These are phyloP conservation scores for Caerostris extrusa DNA, from an alignment of 1,140 invertebrate genomes.

Conservation along the genomic window DNA sequence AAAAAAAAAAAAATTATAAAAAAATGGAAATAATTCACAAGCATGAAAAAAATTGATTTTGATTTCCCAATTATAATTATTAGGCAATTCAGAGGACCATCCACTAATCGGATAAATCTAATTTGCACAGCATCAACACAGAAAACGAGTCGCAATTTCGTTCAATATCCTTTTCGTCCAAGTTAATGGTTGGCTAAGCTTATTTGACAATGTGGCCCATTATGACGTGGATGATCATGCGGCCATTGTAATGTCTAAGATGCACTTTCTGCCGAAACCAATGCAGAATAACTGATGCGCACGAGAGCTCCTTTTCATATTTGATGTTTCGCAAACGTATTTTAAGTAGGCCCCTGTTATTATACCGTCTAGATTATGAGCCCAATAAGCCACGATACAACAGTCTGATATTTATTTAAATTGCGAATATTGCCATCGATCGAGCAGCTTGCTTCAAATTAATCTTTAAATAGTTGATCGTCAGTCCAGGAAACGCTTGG, in stretches of 20 bases:
- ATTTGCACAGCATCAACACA: not conserved
- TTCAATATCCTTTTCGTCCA: not conserved
- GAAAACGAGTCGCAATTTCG: not conserved
- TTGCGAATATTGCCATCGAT: not conserved
- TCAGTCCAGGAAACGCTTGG: not conserved
- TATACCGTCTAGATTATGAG: not conserved
- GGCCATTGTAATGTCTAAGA: not conserved
- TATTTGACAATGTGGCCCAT: not conserved
- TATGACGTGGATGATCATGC: not conserved
- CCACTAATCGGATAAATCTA: not conserved
- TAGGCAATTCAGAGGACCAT: no score
- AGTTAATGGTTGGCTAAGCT: not conserved
- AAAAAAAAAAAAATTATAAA: no score
- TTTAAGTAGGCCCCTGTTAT: not conserved
- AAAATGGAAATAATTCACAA: no score
- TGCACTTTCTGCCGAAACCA: not conserved
- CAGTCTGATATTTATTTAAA: not conserved
- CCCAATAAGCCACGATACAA: not conserved
- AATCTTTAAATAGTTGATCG: not conserved
- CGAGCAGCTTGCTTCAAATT: not conserved
- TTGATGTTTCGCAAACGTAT: not conserved
- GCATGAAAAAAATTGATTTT: no score
- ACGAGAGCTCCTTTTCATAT: not conserved
- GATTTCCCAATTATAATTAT: no score
- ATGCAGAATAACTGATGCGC: not conserved